A percentile compares a stretch with the other conserved stretches of the same genome.
Conservation (phyloP, 1,140 invertebrate genomes). For the Hormaphis cornu region DNA sequence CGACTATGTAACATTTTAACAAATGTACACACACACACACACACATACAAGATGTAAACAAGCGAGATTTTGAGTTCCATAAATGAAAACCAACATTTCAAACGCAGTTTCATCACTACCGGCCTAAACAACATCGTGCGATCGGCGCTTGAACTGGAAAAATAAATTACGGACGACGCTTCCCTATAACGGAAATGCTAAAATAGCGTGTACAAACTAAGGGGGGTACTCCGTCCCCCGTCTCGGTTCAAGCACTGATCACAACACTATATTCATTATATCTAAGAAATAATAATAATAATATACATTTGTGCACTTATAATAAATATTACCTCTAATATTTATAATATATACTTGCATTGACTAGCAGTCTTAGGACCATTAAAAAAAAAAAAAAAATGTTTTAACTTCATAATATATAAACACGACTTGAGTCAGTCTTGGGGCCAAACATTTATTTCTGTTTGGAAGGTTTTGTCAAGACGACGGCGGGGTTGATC, state of each 20-base stretch:
- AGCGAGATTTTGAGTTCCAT: constrained; percentile 31
- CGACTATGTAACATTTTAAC: background rate
- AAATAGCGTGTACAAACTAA: no score
- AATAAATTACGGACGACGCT: no score
- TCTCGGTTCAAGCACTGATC: no score
- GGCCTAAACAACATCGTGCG: background rate
- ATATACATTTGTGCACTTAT: constrained; percentile 28
- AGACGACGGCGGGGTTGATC: no score
- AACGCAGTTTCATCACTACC: background rate
- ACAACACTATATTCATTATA: no score
- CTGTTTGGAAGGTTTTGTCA: no score
- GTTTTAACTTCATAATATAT: constrained; percentile 11
- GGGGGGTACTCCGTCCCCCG: no score
- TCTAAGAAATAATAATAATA: no score
- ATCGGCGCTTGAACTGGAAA: no score
- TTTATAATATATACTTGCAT: background rate
- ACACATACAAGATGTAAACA: background rate
- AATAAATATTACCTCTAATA: background rate
- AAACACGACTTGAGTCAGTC: constrained; percentile 20
- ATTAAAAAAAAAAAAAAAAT: no score
- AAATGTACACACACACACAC: background rate
- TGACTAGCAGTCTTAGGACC: constrained; percentile 23
- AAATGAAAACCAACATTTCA: background rate
- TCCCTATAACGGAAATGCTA: no score
- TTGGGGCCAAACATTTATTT: background rate